These are phyloP conservation scores for Sanderia malayensis DNA, from an alignment of 30 jellyfish, hydroid and myxozoan species.

Conservation along the genomic window DNA sequence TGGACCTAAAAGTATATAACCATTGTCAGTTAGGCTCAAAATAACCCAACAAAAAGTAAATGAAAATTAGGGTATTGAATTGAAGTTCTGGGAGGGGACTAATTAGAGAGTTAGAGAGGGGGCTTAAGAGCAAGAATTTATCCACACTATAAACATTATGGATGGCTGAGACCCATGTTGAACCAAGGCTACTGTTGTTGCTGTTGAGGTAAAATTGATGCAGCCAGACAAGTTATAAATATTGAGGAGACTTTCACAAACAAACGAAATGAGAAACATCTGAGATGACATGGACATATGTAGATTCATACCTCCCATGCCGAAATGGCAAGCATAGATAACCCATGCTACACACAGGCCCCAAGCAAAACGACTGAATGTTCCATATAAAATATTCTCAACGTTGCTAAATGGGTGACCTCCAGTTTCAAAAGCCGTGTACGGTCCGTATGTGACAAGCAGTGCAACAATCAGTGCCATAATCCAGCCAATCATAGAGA, in stretches of 20 bases:
- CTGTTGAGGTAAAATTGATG: neutral
- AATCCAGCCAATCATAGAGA: slow-evolving; percentile 63
- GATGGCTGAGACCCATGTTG: neutral
- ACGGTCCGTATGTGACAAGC: slow-evolving; percentile 79
- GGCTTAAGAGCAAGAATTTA: too few species aligned
- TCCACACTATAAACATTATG: neutral
- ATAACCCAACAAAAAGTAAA: neutral
- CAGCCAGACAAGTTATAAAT: neutral
- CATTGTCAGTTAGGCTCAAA: too few species aligned
- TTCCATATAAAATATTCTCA: slow-evolving; percentile 74
- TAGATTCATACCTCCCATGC: slow-evolving; percentile 80
- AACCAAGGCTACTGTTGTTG: neutral
- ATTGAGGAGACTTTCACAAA: too few species aligned
- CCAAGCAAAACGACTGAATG: slow-evolving; percentile 89
- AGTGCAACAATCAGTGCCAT: slow-evolving; percentile 61
- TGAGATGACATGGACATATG: too few species aligned
- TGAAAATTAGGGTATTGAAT: neutral
- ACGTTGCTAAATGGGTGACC: slow-evolving; percentile 63
- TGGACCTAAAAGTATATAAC: too few species aligned
- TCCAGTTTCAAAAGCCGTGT: slow-evolving; percentile 46
- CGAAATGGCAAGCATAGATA: slow-evolving; percentile 67
- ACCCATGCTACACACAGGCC: slow-evolving; percentile 80
- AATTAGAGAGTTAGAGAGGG: too few species aligned
- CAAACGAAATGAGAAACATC: too few species aligned
- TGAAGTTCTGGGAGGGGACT: too few species aligned